These are phyloP conservation scores for Apus apus DNA, from an alignment of 2,113 vertebrate species.

Conservation along the genomic window DNA sequence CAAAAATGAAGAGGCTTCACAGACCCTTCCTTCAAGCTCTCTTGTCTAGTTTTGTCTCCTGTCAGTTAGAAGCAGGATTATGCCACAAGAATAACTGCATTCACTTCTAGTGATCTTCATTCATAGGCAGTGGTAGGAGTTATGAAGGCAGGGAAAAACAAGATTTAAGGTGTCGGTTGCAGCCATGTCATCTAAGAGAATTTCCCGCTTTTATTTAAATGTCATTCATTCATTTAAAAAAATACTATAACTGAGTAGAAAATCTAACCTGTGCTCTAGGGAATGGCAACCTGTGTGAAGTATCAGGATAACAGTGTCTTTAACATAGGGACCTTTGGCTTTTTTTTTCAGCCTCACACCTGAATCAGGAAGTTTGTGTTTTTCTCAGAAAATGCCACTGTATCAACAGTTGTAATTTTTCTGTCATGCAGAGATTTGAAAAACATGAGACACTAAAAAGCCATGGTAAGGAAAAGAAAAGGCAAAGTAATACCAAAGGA, in stretches of 20 bases:
- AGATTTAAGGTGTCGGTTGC: background rate
- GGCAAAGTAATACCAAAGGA: background rate
- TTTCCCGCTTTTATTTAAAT: background rate
- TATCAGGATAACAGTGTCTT: conserved; percentile 59
- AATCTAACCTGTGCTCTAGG: conserved; percentile 8
- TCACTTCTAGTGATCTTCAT: background rate
- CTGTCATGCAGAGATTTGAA: conserved; percentile 59
- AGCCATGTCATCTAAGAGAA: background rate
- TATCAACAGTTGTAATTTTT: conserved; percentile 56
- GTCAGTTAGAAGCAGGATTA: background rate
- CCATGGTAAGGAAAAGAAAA: conserved; percentile 5
- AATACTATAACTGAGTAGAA: conserved; percentile 16
- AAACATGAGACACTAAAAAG: background rate
- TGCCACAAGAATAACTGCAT: background rate
- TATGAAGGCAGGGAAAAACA: background rate
- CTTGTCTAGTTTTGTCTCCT: background rate
- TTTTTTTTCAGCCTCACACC: conserved; percentile 25
- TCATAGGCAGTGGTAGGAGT: background rate
- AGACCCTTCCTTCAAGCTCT: background rate
- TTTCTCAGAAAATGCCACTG: conserved; percentile 34
- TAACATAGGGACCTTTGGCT: conserved; percentile 54
- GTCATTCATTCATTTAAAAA: background rate
- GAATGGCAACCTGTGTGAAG: conserved; percentile 55
- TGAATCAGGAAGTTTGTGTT: conserved; percentile 44
- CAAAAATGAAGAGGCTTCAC: background rate